Evolutionary conservation across 2,888 invertebrate species (phyloP).

Genomic region (Acronicta leporina): DNA sequence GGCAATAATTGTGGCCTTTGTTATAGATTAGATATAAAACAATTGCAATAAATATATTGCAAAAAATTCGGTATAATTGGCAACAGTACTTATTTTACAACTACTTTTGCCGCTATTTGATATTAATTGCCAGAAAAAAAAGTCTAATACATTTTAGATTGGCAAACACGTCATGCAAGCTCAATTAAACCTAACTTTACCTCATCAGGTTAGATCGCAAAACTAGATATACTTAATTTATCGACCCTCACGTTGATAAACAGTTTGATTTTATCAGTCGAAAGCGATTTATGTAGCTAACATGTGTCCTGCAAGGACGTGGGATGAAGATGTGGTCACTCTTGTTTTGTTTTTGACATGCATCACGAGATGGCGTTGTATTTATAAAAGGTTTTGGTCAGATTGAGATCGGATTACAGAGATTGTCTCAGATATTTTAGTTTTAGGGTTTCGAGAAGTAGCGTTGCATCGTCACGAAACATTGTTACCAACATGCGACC

Average conservation of each 20-base stretch:
- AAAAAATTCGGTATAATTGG: too few relatives aligned
- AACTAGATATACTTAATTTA: constrained; percentile 53
- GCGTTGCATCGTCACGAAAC: not conserved
- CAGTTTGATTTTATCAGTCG: constrained; percentile 49
- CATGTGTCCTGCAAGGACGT: constrained; percentile 45
- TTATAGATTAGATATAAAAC: too few relatives aligned
- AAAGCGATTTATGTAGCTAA: constrained; percentile 48
- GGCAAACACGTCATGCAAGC: constrained; percentile 16
- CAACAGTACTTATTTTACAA: too few relatives aligned
- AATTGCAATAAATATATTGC: too few relatives aligned
- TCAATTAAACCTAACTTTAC: constrained; percentile 43
- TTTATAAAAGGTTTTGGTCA: constrained; percentile 23
- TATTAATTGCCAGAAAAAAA: not conserved
- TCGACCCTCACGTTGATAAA: constrained; percentile 54
- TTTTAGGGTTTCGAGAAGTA: constrained; percentile 1
- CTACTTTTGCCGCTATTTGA: too few relatives aligned
- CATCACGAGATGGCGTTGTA: constrained; percentile 52
- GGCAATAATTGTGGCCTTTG: too few relatives aligned
- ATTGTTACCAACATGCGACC: not conserved
- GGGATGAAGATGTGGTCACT: constrained; percentile 51
- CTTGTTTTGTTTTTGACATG: constrained; percentile 41
- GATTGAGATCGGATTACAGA: constrained; percentile 31
- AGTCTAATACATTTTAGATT: constrained; percentile 2
- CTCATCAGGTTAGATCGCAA: constrained; percentile 42
- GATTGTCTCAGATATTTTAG: constrained; percentile 14